Evolutionary conservation across 2,888 invertebrate genomes (phyloP).

Genomic region (Melangyna quadrimaculata): DNA sequence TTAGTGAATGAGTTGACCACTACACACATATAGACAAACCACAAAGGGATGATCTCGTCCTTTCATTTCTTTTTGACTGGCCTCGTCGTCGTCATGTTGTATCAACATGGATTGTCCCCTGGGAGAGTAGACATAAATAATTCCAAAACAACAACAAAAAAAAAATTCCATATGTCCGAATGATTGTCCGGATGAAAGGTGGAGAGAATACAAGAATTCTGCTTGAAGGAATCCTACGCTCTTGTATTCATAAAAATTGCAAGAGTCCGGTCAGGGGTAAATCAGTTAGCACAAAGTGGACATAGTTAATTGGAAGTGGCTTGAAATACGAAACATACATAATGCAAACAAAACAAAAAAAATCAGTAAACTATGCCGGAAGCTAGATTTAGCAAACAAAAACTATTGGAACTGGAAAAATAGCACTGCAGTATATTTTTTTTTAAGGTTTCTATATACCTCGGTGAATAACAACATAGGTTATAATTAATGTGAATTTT

Average conservation of each 20-base stretch:
- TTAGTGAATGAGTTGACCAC: conserved; percentile 46
- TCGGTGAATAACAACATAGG: conserved; percentile 6
- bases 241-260: conserved; percentile 9
- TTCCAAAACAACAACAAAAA: background rate
- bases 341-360: background rate
- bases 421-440: conserved; percentile 6
- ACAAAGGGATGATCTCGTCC: conserved; percentile 46
- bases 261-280: conserved; percentile 49
- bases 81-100: conserved; percentile 37
- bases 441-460: conserved; percentile 43
- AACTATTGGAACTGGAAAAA: background rate
- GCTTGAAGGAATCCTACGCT: background rate
- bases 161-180: conserved; percentile 5
- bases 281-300: conserved; percentile 56
- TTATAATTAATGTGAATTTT: conserved; percentile 38
- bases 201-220: background rate
- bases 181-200: background rate
- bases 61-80: background rate
- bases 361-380: conserved; percentile 10
- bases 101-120: conserved; percentile 23
- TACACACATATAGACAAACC: conserved; percentile 3
- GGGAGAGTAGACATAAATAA: conserved; percentile 39
- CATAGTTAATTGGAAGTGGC: conserved; percentile 63
- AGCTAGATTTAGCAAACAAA: conserved; percentile 8
- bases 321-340: conserved; percentile 2